Base-by-base conservation (phyloP, 2,888 invertebrate species). In the Capitulum mitella region DNA sequence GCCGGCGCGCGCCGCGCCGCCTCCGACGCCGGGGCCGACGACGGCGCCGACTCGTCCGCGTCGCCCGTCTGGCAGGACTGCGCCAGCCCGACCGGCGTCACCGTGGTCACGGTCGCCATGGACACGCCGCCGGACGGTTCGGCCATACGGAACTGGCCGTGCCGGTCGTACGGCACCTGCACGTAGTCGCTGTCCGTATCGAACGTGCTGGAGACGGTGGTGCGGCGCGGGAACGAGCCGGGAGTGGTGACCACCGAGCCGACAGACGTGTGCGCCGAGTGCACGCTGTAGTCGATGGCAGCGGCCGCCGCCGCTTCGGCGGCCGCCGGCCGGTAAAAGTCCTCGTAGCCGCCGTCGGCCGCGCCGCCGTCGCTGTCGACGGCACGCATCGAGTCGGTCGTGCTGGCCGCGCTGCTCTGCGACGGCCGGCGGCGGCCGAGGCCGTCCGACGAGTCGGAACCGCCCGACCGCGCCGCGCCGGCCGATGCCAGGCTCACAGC, bases 131-230 rank as follows among this genome's bases (percentile, higher is more conserved):
- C 80, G 32, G 82, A 80, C 32, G 79, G 80, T 46, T 79, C 70
- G 29, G 79, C 46, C 43, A 75, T 12, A 0, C 75, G 40, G 43
- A 75, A 75, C 75, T 43, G 43, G 19, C 75, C 75, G 3, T 40
- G n/a, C n/a, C 46, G 43, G 43, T 75, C 75, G 43, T 75, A 75
- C n/a, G 86, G 85, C 84, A 94, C 87, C 80, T 94, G 92, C 1
- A 95, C 95, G 84, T 95, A 95, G 85, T 95, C 95, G 46, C 93
- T 94, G 83, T 94, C 93, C 0, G 95, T 94, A 85, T 95, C 94
- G 83, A 95, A 88, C 0, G 93, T 94, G 82, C 91, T 91, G 83
- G 94, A 93, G 64, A 94, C 92, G 0, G 93, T 82, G 76, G 81
- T 79, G 14, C 82, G 78, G 19, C 80, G 80, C 46, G 81, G 82